phyloP scores from a whole-genome alignment of 2,888 invertebrate species.

The Gari tellinella region DNA sequence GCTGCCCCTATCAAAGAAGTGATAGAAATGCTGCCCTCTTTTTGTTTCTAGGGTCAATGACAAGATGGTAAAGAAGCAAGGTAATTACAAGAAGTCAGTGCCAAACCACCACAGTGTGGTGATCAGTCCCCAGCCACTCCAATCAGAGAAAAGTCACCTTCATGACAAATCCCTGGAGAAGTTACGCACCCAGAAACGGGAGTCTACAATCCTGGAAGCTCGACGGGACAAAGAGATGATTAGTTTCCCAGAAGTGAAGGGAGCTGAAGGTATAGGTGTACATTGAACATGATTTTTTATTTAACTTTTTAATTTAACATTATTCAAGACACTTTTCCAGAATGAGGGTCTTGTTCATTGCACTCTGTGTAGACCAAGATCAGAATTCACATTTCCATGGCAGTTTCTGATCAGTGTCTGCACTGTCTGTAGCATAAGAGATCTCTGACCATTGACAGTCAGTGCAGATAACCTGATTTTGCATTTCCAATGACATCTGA shows the following conservation, averaged over 20 bases:
- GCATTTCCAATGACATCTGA: no score
- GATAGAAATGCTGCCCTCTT: background rate
- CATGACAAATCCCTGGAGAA: conserved; percentile 72
- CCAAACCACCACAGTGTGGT: conserved; percentile 76
- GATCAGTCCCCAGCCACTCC: conserved; percentile 76
- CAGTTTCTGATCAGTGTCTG: no score
- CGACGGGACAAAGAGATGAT: conserved; percentile 69
- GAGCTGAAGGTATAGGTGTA: conserved; percentile 71
- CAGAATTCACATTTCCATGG: no score
- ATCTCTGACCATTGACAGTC: no score
- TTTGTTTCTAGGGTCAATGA: conserved; percentile 70
- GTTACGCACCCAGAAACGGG: conserved; percentile 61
- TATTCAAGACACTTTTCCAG: no score
- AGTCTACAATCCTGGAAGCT: conserved; percentile 49
- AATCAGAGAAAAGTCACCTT: conserved; percentile 76
- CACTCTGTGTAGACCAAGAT: no score
- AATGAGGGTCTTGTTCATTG: no score
- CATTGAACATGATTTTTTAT: background rate
- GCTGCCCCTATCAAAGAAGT: no score
- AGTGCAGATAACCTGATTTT: no score
- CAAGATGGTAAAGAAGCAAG: conserved; percentile 70
- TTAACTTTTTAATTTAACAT: no score
- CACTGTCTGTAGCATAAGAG: no score
- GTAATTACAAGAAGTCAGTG: conserved; percentile 64
- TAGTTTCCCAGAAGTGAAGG: conserved; percentile 75